Percentiles rank a stretch among this genome's conserved stretches.
Evolutionary conservation across 2,113 vertebrate genomes (phyloP).

Genomic region (Xyliphius kryptos): DNA sequence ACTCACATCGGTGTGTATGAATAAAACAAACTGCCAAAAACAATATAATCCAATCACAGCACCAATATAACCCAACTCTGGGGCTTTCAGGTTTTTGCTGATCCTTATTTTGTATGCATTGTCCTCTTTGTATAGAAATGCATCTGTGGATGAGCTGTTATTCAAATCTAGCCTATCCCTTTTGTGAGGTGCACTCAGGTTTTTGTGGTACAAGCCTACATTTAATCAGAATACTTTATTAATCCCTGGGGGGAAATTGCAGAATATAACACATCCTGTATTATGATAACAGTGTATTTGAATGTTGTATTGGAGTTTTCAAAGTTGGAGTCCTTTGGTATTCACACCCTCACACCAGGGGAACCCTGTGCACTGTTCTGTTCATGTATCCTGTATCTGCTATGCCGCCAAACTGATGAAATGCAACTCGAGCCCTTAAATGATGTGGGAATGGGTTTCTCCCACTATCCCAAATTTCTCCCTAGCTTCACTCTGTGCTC

Average conservation of each 20-base stretch:
- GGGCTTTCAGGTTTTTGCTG: neutral
- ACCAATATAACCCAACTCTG: neutral
- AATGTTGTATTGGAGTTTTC: neutral
- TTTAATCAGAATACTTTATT: too few relatives aligned
- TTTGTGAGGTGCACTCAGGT: neutral
- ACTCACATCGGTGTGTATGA: too few relatives aligned
- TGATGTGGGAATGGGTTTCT: neutral
- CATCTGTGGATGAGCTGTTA: neutral
- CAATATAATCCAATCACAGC: neutral
- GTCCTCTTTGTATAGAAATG: neutral
- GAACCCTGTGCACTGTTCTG: too few relatives aligned
- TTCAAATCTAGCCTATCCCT: neutral
- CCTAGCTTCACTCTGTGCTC: conserved; percentile 13
- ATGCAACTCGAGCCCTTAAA: neutral
- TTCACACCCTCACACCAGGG: too few relatives aligned
- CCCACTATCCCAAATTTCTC: neutral
- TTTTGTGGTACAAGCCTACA: neutral
- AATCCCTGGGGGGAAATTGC: too few relatives aligned
- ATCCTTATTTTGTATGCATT: conserved; percentile 1
- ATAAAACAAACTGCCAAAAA: too few relatives aligned
- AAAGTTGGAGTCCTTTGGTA: neutral
- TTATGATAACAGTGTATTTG: neutral
- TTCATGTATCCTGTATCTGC: too few relatives aligned
- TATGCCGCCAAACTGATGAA: too few relatives aligned
- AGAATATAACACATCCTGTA: neutral